A percentile compares a stretch with the other conserved stretches of the same genome.
Conservation (phyloP, 1,140 invertebrate genomes). For the Tribolium castaneum region DNA sequence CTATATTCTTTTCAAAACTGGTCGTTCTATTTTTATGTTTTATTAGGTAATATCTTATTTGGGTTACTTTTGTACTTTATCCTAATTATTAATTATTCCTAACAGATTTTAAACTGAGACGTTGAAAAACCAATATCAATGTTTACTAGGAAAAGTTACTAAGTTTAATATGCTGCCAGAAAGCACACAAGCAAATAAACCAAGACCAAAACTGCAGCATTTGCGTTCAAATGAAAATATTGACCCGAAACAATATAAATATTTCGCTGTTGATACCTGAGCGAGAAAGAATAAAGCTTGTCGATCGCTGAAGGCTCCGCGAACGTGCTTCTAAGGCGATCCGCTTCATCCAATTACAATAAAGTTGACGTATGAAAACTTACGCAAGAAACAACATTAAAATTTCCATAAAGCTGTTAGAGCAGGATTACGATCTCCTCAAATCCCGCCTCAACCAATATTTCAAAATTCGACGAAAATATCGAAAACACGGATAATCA, state of each 20-base stretch:
- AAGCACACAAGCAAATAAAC: neutral
- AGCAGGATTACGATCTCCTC: neutral
- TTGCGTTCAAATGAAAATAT: neutral
- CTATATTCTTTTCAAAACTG: no score
- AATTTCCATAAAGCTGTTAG: conserved; percentile 21
- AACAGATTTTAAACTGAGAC: neutral
- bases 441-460: neutral
- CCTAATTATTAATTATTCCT: no score
- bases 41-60: no score
- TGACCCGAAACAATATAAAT: neutral
- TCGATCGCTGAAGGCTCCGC: neutral
- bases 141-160: neutral
- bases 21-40: no score
- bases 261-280: neutral
- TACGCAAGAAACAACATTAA: conserved; percentile 6
- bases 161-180: neutral
- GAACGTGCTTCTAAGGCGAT: conserved; percentile 1
- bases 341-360: conserved; percentile 11
- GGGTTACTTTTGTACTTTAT: no score
- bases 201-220: neutral
- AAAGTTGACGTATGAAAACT: conserved; percentile 10
- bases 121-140: neutral
- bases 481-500: conserved; percentile 16
- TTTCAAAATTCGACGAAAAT: conserved; percentile 4
- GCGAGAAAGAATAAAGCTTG: neutral